Base-by-base conservation (phyloP, 2,797 vertebrate genomes). In the Peromyscus aztecus region DNA sequence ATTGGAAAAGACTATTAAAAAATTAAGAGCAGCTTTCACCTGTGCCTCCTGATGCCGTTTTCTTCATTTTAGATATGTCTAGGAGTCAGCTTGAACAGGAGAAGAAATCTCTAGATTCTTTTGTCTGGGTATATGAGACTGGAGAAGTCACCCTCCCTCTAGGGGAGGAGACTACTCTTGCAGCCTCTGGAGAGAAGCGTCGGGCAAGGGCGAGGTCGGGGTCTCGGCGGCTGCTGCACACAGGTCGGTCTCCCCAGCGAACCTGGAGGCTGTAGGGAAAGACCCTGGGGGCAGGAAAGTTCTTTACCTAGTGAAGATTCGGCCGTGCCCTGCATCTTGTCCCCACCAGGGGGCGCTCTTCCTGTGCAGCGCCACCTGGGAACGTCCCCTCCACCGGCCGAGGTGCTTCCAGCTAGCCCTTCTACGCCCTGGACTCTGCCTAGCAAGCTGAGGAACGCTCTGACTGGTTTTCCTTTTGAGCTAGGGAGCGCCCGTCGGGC, bases 81-180 rank as follows among this genome's bases (percentile, higher is more conserved):
- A 65, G 61, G 43, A 90, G 34, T 80, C 89, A 90, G 61, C 46
- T 55, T 55, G 89, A n/a, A 31, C 76, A 37, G 61, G 40, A 61
- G 73, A 90, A 65, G 89, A 69, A 55, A 52, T 13, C 46, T 23
- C n/a, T 90, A 37, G 76, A 90, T 67, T 80, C 46, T 27, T 90
- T 90, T 31, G 34, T 90, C 76, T 90, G 89, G 89, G 34, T 80
- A 37, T 81, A 90, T 21, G 89, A 90, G 46, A 31, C 76, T 80
- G 89, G 89, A 40, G 76, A 90, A 52, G 29, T 55, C 61, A 81
- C 77, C n/a, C 27, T 69, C n/a, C 89, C 89, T 27, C 24, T 63
- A 81, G 59, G 34, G 59, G 43, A 90, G 88, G 59, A 49, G 75
- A 49, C 37, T 27, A 21, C 23, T 37, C 43, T 34, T 9, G 31